Evolutionary conservation across 1,140 invertebrate species (phyloP), one percentile per base, ranked within the genome.

Genomic region (Himalopsyche phryganea): DNA sequence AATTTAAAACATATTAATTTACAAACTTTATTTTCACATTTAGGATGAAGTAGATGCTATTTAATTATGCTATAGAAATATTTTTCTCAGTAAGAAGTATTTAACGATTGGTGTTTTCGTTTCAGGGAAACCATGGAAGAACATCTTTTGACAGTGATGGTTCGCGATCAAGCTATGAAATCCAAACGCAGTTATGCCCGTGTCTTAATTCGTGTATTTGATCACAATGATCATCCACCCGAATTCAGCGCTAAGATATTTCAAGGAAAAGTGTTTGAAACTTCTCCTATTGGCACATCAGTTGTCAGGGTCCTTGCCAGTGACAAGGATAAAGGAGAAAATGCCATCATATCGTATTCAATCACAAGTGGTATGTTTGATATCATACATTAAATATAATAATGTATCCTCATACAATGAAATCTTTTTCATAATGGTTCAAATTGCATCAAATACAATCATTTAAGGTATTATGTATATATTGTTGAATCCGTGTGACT

Each of bases 191-290:
- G 92, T 70, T 92, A 88, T 69, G 90, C 92, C 1, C 78, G 92
- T 63, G 87, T 96, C 0, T 75, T 85, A 19, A 84, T 96, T 40
- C 84, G 83, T 42, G 89, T 96, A 0, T 82, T 86, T 65, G 94
- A 95, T 75, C 86, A 91, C 62, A 96, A 96, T 73, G 94, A 96
- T 70, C 91, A 95, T 69, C 78, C 85, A 18, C 94, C 94, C 0
- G 85, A 87, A 68, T 94, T 94, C 66, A 85, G 87, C 45, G 81
- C 84, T 20, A 81, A 84, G 65, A 82, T 89, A 40, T 81, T 90
- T 9, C 83, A 89, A 68, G 87, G 85, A 17, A 88, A 88, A 69
- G 83, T 91, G 1, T 88, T 78, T 60, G 89, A 91, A 72, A 90
- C 86, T 1, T 84, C 89, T 4, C 79, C 84, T 0, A 70, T 90